Base-by-base conservation (phyloP, 2,113 vertebrate genomes). In the Perccottus glenii region DNA sequence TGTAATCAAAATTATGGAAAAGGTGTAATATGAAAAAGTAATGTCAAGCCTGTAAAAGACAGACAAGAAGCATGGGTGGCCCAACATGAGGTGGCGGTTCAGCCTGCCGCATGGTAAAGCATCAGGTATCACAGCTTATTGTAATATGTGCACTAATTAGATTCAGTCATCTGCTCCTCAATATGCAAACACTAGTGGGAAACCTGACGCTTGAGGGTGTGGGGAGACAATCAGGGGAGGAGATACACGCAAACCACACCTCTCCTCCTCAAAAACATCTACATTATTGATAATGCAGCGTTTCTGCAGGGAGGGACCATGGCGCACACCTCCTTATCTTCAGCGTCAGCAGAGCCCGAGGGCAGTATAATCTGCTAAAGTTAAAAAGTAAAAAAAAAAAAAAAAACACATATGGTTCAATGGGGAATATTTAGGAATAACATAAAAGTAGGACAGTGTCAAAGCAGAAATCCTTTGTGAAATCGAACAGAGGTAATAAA, bases 81-180 rank as follows among this genome's bases (percentile, higher is more conserved):
- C 78, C 73, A 70, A 80, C 75, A 82, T 53, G 77, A 80, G 74
- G 68, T 72, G 77, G 35, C 63, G 68, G 75, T 73, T 65, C 49
- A 49, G 82, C 66, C 76, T 73, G 80, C 76, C 87, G 81, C 85
- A 88, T 88, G 85, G 86, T 70, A 72, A 55, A 81, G 85, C 82
- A 88, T 92, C 86, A 84, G 78, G 81, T 91, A 89, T 87, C 90
- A 65, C 59, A 51, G 75, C 85, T 89, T 89, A 89, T 92, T 92
- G 90, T 89, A 82, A 89, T 91, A 92, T 85, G 80, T 70, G 64
- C 67, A 75, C 86, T 87, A 89, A 92, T 92, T 89, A 89, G 88
- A 91, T 90, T 82, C 82, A 87, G 88, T 90, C 77, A 87, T 89
- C 85, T 87, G 85, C 87, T 87, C 82, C 65, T 85, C 80, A 67